Conservation (phyloP, 2,888 invertebrate species). For the Drosophila pegasa region DNA sequence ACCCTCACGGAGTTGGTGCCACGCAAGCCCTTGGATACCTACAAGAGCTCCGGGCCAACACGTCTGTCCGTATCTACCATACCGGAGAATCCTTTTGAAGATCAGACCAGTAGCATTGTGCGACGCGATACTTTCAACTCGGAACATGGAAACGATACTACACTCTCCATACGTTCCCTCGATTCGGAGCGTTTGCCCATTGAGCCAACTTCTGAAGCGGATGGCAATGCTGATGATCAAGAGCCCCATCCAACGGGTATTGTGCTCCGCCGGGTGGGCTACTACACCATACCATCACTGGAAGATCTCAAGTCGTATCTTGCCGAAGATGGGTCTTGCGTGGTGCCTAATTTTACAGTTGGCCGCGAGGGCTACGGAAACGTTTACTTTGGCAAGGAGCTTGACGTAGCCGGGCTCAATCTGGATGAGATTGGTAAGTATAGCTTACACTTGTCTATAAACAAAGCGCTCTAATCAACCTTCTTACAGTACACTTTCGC, state of each 20-base stretch:
- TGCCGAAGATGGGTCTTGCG: slow-evolving; percentile 90
- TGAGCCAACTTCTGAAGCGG: slow-evolving; percentile 41
- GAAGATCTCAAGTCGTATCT: slow-evolving; percentile 91
- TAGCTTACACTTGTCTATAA: neutral
- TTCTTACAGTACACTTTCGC: slow-evolving; percentile 91
- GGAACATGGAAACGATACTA: slow-evolving; percentile 77
- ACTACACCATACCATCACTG: slow-evolving; percentile 95
- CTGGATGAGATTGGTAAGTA: slow-evolving; percentile 92
- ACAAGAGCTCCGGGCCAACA: slow-evolving; percentile 39
- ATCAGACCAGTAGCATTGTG: slow-evolving; percentile 60
- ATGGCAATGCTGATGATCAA: slow-evolving; percentile 27
- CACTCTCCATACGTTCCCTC: slow-evolving; percentile 69
- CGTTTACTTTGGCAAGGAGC: slow-evolving; percentile 92
- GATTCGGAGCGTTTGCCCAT: slow-evolving; percentile 64
- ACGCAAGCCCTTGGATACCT: slow-evolving; percentile 81
- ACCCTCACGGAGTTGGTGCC: slow-evolving; percentile 83
- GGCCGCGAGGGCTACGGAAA: slow-evolving; percentile 96
- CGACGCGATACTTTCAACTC: slow-evolving; percentile 67
- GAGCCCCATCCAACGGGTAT: slow-evolving; percentile 90
- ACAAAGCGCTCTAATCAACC: neutral
- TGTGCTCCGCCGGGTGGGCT: slow-evolving; percentile 91
- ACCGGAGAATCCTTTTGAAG: slow-evolving; percentile 81
- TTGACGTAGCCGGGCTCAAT: slow-evolving; percentile 94
- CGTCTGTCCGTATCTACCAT: slow-evolving; percentile 79
- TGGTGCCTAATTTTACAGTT: slow-evolving; percentile 94